A percentile compares a stretch with the other conserved stretches of the same genome.
Evolutionary conservation across 1,140 invertebrate species (phyloP).

Genomic region (Scaptomyza graminum): DNA sequence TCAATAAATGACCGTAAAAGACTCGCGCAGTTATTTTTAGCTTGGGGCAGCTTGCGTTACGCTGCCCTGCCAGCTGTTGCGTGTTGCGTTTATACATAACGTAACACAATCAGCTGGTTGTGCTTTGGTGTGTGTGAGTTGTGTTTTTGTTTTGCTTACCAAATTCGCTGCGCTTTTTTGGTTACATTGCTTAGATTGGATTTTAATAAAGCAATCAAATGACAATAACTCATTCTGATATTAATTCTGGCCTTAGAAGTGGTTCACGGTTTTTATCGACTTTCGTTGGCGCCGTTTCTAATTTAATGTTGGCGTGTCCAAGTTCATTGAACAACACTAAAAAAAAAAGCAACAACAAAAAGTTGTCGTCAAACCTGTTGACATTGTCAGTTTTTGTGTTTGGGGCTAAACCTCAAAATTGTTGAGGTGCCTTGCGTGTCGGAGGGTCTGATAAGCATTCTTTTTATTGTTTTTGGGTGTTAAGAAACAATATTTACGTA

Average conservation of each 20-base stretch:
- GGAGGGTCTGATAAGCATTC: constrained; percentile 49
- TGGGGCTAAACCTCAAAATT: constrained; percentile 26
- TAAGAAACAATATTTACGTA: constrained; percentile 70
- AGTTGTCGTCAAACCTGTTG: constrained; percentile 61
- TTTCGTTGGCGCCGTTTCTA: constrained; percentile 21
- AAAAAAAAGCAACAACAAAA: constrained; percentile 35
- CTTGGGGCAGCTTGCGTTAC: constrained; percentile 66
- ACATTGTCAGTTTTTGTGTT: constrained; percentile 51
- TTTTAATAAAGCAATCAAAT: not conserved
- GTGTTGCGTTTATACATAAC: constrained; percentile 29
- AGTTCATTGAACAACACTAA: constrained; percentile 67
- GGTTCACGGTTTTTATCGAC: constrained; percentile 53
- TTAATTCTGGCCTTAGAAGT: constrained; percentile 19
- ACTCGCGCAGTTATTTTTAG: constrained; percentile 80
- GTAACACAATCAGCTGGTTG: constrained; percentile 52
- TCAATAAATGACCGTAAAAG: constrained; percentile 71
- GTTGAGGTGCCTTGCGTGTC: constrained; percentile 43
- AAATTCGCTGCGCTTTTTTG: constrained; percentile 56
- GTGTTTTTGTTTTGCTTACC: constrained; percentile 56
- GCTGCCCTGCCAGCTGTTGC: constrained; percentile 6
- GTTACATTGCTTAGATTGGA: constrained; percentile 21
- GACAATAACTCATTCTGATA: constrained; percentile 11
- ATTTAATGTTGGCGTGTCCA: constrained; percentile 44
- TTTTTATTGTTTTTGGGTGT: constrained; percentile 46
- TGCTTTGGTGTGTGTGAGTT: constrained; percentile 14